These are phyloP conservation scores for Lacanobia wlatinum DNA, from an alignment of 2,888 invertebrate genomes.

Conservation along the genomic window DNA sequence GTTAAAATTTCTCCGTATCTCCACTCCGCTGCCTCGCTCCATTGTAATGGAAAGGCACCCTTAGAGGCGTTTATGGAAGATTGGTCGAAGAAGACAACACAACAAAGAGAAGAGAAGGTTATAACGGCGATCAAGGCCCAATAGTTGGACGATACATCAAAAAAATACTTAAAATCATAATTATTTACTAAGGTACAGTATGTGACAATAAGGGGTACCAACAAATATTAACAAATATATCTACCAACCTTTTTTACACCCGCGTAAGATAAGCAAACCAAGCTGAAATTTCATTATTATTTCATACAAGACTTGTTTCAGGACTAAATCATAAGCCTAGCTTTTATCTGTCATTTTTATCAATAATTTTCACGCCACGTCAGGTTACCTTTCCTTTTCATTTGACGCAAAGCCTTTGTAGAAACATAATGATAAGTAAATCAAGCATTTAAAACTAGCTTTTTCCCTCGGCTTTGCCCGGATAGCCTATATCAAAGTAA, in stretches of 20 bases:
- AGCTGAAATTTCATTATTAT: conserved; percentile 17
- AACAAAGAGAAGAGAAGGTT: no score
- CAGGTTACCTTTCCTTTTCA: conserved; percentile 47
- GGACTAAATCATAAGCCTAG: conserved; percentile 12
- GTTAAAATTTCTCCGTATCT: no score
- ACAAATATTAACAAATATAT: no score
- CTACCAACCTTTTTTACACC: neutral
- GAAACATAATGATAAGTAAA: conserved; percentile 68
- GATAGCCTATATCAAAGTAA: neutral
- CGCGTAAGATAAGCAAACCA: neutral
- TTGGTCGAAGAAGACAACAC: neutral
- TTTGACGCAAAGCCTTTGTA: conserved; percentile 30
- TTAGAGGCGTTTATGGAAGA: neutral
- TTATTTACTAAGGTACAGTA: neutral
- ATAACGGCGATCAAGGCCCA: no score
- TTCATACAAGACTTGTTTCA: conserved; percentile 24
- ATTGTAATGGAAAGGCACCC: no score
- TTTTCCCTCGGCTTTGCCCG: neutral
- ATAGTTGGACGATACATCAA: no score
- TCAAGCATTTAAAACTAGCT: conserved; percentile 72
- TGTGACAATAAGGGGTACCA: no score
- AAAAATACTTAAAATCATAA: no score
- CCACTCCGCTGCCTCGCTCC: no score
- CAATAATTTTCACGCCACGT: conserved; percentile 45
- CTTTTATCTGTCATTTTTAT: conserved; percentile 34